Evolutionary conservation across 1,140 invertebrate species (phyloP).

Genomic region (Trypoxylus dichotomus): DNA sequence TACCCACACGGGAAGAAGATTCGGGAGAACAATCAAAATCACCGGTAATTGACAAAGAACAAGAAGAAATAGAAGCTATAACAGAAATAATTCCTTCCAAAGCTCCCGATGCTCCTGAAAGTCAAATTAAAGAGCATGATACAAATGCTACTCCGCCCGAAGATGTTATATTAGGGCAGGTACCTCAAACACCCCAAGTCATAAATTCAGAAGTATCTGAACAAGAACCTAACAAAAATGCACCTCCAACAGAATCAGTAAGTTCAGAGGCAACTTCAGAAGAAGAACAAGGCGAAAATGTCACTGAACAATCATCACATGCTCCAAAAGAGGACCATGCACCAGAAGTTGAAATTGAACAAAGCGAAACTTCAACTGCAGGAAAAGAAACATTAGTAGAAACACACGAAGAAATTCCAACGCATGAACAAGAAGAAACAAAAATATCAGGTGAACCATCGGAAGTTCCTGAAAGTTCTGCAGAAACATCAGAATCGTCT

Average conservation of each 20-base stretch:
- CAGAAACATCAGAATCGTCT: constrained; percentile 6
- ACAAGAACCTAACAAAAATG: constrained; percentile 24
- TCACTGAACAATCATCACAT: neutral
- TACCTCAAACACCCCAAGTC: constrained; percentile 34
- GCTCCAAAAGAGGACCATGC: neutral
- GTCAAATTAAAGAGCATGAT: constrained; percentile 23
- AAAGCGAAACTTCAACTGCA: neutral
- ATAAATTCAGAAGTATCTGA: constrained; percentile 33
- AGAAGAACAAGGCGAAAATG: neutral
- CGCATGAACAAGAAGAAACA: neutral
- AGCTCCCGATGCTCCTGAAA: constrained; percentile 13
- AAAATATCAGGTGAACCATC: neutral
- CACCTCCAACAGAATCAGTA: neutral
- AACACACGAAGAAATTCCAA: neutral
- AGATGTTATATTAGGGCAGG: constrained; percentile 6
- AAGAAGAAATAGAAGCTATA: constrained; percentile 29
- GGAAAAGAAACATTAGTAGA: neutral
- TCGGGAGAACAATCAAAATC: neutral
- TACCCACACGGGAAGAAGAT: neutral
- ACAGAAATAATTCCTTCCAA: constrained; percentile 23
- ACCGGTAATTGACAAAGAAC: neutral
- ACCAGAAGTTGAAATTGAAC: neutral
- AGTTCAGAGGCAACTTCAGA: neutral
- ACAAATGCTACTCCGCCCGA: neutral
- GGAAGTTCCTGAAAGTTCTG: neutral